Evolutionary conservation across 1,140 invertebrate species (phyloP).

Genomic region (Penaeus chinensis): DNA sequence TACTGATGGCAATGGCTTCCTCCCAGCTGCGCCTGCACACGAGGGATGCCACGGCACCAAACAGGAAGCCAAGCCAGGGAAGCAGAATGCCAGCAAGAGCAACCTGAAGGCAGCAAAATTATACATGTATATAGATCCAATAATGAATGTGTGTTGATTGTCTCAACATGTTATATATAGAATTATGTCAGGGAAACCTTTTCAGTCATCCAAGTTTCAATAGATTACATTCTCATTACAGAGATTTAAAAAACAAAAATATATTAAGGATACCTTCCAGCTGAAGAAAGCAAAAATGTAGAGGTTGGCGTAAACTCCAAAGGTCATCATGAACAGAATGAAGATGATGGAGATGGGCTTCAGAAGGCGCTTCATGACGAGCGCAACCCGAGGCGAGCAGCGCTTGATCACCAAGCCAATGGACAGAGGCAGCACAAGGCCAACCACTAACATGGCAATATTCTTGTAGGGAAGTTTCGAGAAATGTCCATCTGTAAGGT

Average conservation of each 20-base stretch:
- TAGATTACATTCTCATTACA: too few species aligned
- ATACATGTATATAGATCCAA: not conserved
- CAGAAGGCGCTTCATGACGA: slow-evolving; percentile 80
- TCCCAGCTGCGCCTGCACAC: slow-evolving; percentile 66
- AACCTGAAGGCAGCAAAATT: slow-evolving; percentile 66
- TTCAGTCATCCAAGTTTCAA: too few species aligned
- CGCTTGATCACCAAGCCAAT: slow-evolving; percentile 66
- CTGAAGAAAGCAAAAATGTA: slow-evolving; percentile 89
- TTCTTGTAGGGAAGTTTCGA: slow-evolving; percentile 80
- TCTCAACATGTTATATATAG: not conserved
- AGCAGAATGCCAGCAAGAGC: slow-evolving; percentile 66
- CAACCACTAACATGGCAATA: slow-evolving; percentile 80
- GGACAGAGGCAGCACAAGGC: slow-evolving; percentile 84
- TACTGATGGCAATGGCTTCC: slow-evolving; percentile 86
- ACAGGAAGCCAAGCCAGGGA: slow-evolving; percentile 59
- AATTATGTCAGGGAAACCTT: not conserved
- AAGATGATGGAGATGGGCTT: slow-evolving; percentile 87
- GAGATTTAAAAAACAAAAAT: too few species aligned
- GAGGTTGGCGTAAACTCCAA: slow-evolving; percentile 90
- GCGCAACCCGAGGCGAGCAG: slow-evolving; percentile 68
- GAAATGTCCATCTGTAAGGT: slow-evolving; percentile 53
- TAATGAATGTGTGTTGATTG: not conserved
- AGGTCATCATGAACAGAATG: slow-evolving; percentile 84
- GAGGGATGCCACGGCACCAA: slow-evolving; percentile 41
- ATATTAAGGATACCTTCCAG: slow-evolving; percentile 74